phyloP scores from a whole-genome alignment of 2,888 invertebrate genomes.

The Meteorus cinctellus region DNA sequence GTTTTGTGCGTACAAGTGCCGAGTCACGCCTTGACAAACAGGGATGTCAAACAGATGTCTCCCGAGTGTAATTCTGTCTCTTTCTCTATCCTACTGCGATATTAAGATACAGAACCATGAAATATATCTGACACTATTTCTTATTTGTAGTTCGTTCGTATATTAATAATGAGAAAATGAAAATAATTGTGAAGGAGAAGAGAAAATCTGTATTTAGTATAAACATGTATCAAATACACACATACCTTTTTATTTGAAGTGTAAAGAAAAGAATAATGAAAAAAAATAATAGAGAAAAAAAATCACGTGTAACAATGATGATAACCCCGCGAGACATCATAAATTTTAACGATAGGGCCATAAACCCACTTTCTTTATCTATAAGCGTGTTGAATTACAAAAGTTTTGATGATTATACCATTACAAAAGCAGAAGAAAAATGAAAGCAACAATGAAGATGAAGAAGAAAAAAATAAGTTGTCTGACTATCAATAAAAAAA shows the following conservation, averaged over 20 bases:
- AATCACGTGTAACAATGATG: constrained; percentile 25
- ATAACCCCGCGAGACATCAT: constrained; percentile 22
- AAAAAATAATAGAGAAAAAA: not conserved
- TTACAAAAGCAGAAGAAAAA: constrained; percentile 13
- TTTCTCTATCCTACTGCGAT: not conserved
- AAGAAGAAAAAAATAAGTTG: constrained; percentile 14
- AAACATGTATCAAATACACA: not conserved
- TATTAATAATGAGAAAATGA: not conserved
- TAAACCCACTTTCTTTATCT: constrained; percentile 45
- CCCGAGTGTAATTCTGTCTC: constrained; percentile 23
- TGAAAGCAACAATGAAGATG: constrained; percentile 16
- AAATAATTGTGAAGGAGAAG: not conserved
- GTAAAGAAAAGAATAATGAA: not conserved
- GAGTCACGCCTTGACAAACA: constrained; percentile 74
- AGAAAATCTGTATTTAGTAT: not conserved
- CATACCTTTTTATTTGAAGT: not conserved
- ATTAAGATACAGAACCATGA: not conserved
- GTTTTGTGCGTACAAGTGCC: constrained; percentile 68
- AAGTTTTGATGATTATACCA: constrained; percentile 24
- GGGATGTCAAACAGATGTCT: constrained; percentile 74
- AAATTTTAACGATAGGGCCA: constrained; percentile 42
- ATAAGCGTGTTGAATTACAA: constrained; percentile 27
- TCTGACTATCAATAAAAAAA: not conserved
- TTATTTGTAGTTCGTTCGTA: not conserved
- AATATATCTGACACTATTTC: not conserved